phyloP scores from a whole-genome alignment of 2,797 vertebrate species.

The Cottoperca gobio region DNA sequence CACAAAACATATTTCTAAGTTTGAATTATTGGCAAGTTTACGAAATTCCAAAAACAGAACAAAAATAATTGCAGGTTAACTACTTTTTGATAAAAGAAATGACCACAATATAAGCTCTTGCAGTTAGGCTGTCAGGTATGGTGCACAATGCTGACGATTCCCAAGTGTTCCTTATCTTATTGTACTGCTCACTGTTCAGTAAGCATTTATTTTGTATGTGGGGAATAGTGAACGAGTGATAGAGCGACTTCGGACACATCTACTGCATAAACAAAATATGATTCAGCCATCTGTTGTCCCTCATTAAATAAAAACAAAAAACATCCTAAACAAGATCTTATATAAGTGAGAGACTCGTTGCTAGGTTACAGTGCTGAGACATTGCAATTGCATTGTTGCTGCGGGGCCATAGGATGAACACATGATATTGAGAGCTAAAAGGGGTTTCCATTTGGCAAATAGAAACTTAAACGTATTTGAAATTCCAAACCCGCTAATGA shows the following conservation, averaged over 20 bases:
- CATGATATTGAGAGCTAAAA: constrained; percentile 23
- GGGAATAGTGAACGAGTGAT: background rate
- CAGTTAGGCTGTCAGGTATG: background rate
- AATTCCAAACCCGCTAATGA: constrained; percentile 25
- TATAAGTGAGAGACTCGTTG: constrained; percentile 44
- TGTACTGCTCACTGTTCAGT: constrained; percentile 3
- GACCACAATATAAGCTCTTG: background rate
- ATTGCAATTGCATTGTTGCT: constrained; percentile 25
- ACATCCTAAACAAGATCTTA: constrained; percentile 25
- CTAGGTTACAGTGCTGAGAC: constrained; percentile 46
- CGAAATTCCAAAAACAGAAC: background rate
- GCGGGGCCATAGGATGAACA: constrained; percentile 20
- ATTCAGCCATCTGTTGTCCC: constrained; percentile 43
- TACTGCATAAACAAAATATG: constrained; percentile 26
- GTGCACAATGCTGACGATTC: background rate
- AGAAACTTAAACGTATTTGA: constrained; percentile 21
- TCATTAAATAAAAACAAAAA: constrained; percentile 9
- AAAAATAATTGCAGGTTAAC: background rate
- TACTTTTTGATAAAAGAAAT: background rate
- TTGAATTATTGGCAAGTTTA: background rate
- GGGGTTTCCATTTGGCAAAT: constrained; percentile 22
- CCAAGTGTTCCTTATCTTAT: background rate
- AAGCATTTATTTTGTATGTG: constrained; percentile 4
- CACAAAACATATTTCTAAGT: background rate
- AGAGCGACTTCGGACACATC: background rate